Conservation (phyloP, 2,888 invertebrate species). For the Thysanoteuthis rhombus region DNA sequence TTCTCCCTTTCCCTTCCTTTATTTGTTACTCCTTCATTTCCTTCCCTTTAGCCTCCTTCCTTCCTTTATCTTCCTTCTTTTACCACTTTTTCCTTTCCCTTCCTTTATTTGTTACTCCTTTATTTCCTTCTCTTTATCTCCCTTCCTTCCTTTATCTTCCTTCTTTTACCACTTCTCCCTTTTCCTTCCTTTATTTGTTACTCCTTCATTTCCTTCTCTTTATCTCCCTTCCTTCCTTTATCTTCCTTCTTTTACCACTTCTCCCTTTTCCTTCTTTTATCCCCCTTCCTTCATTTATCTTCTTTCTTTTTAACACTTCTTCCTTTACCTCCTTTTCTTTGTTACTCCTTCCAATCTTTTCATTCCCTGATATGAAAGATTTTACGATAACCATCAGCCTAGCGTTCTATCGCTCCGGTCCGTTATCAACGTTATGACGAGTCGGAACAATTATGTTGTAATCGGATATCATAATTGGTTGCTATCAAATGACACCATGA, state of each 20-base stretch:
- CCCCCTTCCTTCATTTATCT: no score
- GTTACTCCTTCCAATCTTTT: not conserved
- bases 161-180: not conserved
- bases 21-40: not conserved
- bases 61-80: not conserved
- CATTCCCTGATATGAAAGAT: not conserved
- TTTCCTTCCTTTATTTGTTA: not conserved
- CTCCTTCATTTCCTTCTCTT: not conserved
- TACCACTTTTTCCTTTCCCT: not conserved
- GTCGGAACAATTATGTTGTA: not conserved
- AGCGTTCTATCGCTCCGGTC: not conserved
- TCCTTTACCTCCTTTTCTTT: no score
- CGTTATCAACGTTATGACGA: not conserved
- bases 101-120: not conserved
- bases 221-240: not conserved
- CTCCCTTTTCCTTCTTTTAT: not conserved
- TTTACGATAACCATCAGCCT: not conserved
- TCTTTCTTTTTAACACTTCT: no score
- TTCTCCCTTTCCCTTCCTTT: no score
- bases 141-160: not conserved
- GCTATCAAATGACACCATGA: not conserved
- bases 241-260: not conserved
- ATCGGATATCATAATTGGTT: not conserved
- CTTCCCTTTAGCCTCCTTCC: not conserved
- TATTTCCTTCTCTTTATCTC: not conserved